Base-by-base conservation (phyloP, 2,888 invertebrate species). In the Melanophora roralis region DNA sequence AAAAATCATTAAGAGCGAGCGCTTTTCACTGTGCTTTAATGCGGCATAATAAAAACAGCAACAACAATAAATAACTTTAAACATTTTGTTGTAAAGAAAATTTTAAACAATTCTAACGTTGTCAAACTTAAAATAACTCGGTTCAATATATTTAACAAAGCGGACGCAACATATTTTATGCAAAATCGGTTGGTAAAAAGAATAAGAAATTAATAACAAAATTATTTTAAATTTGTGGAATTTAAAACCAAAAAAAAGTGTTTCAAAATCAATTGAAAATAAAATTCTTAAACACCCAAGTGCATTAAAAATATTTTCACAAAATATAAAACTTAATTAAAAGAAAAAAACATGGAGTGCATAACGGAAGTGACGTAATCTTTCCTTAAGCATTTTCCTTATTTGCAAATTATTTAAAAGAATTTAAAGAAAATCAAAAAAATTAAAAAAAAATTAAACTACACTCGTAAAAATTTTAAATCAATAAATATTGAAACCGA, bases 361-460 rank as follows among this genome's bases (percentile, higher is more conserved):
- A 81, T 82, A 75, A 81, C 84, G 84, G 83, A 83, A 84, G 83
- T 84, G 84, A 84, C 83, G 84, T 84, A 84, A 84, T 84, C 78
- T 80, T 71, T 72, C 59, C 80, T 76, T 76, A 64, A 72, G 57
- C 47, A 62, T 23, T 27, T 60, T 60, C 34, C 57, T 59, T 23
- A 27, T 65, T 55, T 69, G 77, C 57, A 67, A 67, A 77, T 65
- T 68, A 65, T 36, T 74, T 67, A 47, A 49, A 81, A 71, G 68
- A 62, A 47, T 40, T 55, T 51, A 23, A 32, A 38, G n/a, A 43
- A 45, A 62, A 34, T 62, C 11, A 51, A 71, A 59, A 47, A 32
- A 16, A 38, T 65, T 36, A 64, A 51, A 80, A 62, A 47, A 16
- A 36, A 9, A 9, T 40, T 40, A 71, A 59, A 71, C 7, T 21